phyloP scores from a whole-genome alignment of 2,888 invertebrate genomes.

The Watsonalla cultraria region DNA sequence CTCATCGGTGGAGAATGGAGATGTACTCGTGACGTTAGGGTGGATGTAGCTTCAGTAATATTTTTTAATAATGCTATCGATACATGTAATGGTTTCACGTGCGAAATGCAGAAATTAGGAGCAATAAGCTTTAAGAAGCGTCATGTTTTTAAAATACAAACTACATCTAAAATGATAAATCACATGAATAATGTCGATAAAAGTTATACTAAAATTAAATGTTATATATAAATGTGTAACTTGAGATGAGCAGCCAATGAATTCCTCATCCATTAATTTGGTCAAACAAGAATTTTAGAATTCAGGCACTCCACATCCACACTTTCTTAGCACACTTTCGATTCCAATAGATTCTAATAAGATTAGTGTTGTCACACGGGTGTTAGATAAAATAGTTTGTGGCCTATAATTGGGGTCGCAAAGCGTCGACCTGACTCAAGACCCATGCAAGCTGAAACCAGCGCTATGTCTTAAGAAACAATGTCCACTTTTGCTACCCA shows the following conservation, averaged over 20 bases:
- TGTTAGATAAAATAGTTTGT: constrained; percentile 77
- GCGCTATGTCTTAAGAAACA: constrained; percentile 26
- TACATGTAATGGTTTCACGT: background rate
- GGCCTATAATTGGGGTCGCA: constrained; percentile 74
- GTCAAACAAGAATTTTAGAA: background rate
- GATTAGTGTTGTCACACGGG: constrained; percentile 76
- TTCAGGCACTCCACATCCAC: constrained; percentile 23
- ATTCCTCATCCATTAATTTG: background rate
- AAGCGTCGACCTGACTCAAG: constrained; percentile 33
- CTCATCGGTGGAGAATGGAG: constrained; percentile 37
- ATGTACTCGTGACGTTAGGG: constrained; percentile 21
- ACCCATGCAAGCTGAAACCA: constrained; percentile 23
- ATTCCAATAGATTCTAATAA: constrained; percentile 76
- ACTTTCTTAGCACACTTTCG: constrained; percentile 49
- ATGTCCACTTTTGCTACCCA: constrained; percentile 30
- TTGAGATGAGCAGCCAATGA: too few relatives aligned
- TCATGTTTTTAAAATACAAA: too few relatives aligned
- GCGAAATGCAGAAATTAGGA: too few relatives aligned
- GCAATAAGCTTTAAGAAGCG: too few relatives aligned
- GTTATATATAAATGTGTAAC: too few relatives aligned
- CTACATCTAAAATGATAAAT: too few relatives aligned
- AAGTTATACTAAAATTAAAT: too few relatives aligned
- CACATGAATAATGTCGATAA: too few relatives aligned
- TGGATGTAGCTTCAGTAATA: constrained; percentile 9
- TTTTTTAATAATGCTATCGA: constrained; percentile 4